Conservation (phyloP, 2,888 invertebrate species). For the Buathra laborator region DNA sequence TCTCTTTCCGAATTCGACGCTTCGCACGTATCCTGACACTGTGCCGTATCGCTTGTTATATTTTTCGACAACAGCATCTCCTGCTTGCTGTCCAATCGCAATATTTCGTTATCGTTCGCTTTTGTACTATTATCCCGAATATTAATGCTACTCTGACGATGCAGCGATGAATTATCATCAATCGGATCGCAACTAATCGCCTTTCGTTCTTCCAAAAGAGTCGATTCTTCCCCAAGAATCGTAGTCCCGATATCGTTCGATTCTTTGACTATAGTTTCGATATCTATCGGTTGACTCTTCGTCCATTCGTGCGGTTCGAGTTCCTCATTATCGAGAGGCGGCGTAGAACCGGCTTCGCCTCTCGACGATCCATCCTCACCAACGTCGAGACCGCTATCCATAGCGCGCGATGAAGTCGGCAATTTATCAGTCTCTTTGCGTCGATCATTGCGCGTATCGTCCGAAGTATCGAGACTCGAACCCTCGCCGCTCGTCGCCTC, state of each 20-base stretch:
- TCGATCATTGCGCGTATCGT: constrained; percentile 75
- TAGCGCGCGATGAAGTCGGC: constrained; percentile 61
- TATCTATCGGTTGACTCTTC: background rate
- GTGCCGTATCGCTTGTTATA: constrained; percentile 76
- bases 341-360: constrained; percentile 65
- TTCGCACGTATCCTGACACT: constrained; percentile 74
- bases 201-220: constrained; percentile 22
- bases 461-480: constrained; percentile 78
- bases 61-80: constrained; percentile 71
- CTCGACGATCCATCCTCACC: constrained; percentile 67
- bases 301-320: constrained; percentile 47
- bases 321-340: constrained; percentile 59
- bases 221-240: constrained; percentile 29
- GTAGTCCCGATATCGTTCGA: constrained; percentile 1
- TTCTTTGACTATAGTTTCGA: constrained; percentile 18
- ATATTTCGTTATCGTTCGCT: constrained; percentile 70
- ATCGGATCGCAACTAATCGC: too few species aligned
- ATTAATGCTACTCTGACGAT: too few species aligned
- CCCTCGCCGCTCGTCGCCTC: constrained; percentile 80
- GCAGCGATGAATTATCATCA: too few species aligned
- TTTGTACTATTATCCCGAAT: background rate
- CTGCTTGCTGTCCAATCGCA: constrained; percentile 71
- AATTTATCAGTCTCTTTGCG: constrained; percentile 74
- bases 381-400: constrained; percentile 70
- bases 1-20: constrained; percentile 72